Evolutionary conservation across 1,140 invertebrate species (phyloP), one percentile per base, ranked within the genome.

Genomic region (Leptopilina clavipes): DNA sequence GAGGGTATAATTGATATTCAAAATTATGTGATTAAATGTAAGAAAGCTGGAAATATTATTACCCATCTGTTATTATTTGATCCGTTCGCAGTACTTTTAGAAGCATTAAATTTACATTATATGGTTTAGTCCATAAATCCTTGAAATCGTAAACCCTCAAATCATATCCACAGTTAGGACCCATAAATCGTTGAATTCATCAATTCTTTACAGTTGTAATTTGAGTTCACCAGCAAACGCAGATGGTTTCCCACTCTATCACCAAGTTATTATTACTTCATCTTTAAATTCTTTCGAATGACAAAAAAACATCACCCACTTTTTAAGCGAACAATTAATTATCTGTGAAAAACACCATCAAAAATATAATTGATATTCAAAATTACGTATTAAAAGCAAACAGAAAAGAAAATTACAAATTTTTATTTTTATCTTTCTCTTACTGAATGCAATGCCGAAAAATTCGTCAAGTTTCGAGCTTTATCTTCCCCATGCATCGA

Each of bases 121-220:
- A n/a, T 65, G 14, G 56, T 14, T 65, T 11, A 65, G 56, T 65
- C 70, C 79, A 82, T 85, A 85, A 85, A 85, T 85, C 79, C 79
- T 73, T 70, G 54, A 78, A 79, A 81, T 83, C 82, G 82, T 85
- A 85, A 85, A 82, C 80, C 79, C 78, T 83, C 75, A 83, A 83
- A 84, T 84, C 80, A 83, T 83, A 85, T 83, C 83, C 78, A 73
- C 72, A 48, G 79, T 76, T 83, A 52, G 52, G 71, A 48, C 76
- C 78, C 80, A 81, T 83, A 83, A 84, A 83, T 84, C 80, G 79
- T 75, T 79, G 73, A 79, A 79, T 81, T 83, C 83, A 82, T 85
- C 83, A 85, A 85, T 85, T 85, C 83, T 83, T 85, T 85, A 84
- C 78, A 72, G 73, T 74, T 76, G 74, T 79, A 83, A 81, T 81